phyloP scores from a whole-genome alignment of 2,888 invertebrate species.

The Cryptocheilus praepositus region DNA sequence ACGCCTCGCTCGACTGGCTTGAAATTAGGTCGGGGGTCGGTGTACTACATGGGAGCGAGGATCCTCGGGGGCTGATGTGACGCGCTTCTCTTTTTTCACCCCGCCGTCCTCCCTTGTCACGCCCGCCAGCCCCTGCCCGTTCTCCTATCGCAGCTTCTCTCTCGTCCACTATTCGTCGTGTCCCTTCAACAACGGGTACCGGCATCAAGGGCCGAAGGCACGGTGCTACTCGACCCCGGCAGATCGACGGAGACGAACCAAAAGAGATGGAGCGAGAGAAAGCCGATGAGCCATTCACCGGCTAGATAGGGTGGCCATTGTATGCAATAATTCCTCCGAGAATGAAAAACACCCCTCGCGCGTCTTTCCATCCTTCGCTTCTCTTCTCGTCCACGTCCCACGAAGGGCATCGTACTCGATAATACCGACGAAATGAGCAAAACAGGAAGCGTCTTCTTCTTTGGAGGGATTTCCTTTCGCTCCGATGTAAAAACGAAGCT shows the following conservation, averaged over 20 bases:
- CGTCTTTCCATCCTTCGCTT: slow-evolving; percentile 14
- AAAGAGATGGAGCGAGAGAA: slow-evolving; percentile 4
- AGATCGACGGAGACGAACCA: not conserved
- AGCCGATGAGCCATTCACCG: slow-evolving; percentile 28
- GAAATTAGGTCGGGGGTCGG: slow-evolving; percentile 58
- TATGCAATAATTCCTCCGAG: slow-evolving; percentile 49
- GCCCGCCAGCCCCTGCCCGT: not conserved
- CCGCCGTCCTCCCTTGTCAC: not conserved
- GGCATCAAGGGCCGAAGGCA: slow-evolving; percentile 2
- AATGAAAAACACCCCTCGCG: slow-evolving; percentile 44
- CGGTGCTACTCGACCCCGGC: not conserved
- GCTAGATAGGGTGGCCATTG: slow-evolving; percentile 37
- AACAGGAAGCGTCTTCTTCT: slow-evolving; percentile 3
- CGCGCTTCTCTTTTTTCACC: slow-evolving; percentile 16
- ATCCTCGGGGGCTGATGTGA: slow-evolving; percentile 29
- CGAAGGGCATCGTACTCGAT: slow-evolving; percentile 9
- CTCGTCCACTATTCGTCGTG: not conserved
- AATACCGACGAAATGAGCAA: slow-evolving; percentile 31
- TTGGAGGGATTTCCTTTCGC: slow-evolving; percentile 3
- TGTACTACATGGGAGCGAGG: slow-evolving; percentile 42
- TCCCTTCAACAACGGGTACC: slow-evolving; percentile 1
- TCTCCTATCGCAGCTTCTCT: slow-evolving; percentile 1
- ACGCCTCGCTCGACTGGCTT: slow-evolving; percentile 42
- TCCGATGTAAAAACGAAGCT: slow-evolving; percentile 11
- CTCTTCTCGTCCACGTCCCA: not conserved